Percentiles rank a stretch among this genome's conserved stretches.
Conservation (phyloP, 2,113 vertebrate genomes). For the Antechinus flavipes region DNA sequence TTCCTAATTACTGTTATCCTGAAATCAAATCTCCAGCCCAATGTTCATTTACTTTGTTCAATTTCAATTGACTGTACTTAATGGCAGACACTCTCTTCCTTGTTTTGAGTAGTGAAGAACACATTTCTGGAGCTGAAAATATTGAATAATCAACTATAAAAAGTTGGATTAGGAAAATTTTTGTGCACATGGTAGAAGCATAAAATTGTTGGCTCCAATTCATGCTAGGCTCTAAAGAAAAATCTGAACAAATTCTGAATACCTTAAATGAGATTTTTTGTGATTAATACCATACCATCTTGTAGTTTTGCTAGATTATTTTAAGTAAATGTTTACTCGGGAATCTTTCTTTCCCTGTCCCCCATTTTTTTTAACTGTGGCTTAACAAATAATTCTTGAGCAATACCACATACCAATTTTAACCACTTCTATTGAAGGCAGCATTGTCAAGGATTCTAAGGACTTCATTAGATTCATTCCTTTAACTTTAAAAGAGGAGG, state of each 20-base stretch:
- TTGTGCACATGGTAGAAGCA: constrained; percentile 7
- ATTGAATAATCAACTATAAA: constrained; percentile 35
- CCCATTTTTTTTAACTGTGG: neutral
- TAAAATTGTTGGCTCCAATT: constrained; percentile 23
- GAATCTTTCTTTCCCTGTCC: neutral
- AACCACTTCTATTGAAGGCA: neutral
- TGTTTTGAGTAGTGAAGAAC: constrained; percentile 47
- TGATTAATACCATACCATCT: neutral
- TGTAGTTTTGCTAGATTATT: neutral
- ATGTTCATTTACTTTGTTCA: constrained; percentile 51
- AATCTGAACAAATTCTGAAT: neutral
- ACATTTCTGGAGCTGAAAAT: constrained; percentile 28
- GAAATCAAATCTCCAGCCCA: constrained; percentile 50
- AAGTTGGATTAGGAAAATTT: constrained; percentile 2
- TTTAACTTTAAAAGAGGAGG: neutral
- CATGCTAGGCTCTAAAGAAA: constrained; percentile 12
- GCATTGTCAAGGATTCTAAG: neutral
- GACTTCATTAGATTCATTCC: neutral
- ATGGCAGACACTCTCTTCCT: constrained; percentile 42
- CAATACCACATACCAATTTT: neutral
- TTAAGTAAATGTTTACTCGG: constrained; percentile 21
- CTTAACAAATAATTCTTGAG: neutral
- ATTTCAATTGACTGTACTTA: constrained; percentile 56
- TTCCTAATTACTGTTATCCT: constrained; percentile 39
- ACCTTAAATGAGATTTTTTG: constrained; percentile 30